Conservation (phyloP, 2,113 vertebrate genomes). For the Sclerurus mexicanus region DNA sequence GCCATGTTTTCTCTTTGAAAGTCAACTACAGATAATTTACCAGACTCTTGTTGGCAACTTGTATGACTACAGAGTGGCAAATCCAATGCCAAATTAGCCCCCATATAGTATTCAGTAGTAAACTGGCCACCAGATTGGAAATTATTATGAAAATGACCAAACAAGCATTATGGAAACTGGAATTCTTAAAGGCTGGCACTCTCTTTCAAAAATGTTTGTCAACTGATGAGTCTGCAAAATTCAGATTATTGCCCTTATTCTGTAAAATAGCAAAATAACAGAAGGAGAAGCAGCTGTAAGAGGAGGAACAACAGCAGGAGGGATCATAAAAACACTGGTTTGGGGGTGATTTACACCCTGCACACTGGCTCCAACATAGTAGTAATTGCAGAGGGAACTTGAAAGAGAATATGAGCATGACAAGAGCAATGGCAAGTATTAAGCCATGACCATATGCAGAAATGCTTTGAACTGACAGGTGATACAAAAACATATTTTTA, state of each 20-base stretch:
- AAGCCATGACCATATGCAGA: background rate
- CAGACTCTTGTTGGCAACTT: background rate
- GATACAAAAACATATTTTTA: background rate
- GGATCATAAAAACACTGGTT: slow-evolving; percentile 45
- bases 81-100: background rate
- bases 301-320: slow-evolving; percentile 38
- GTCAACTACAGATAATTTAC: background rate
- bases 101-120: background rate
- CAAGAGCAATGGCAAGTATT: background rate
- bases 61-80: background rate
- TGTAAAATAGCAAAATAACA: slow-evolving; percentile 28
- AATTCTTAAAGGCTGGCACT: background rate
- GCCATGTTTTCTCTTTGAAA: background rate
- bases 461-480: slow-evolving; percentile 16
- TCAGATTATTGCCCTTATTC: slow-evolving; percentile 27
- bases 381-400: background rate
- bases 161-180: background rate
- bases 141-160: background rate
- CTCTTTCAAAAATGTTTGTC: slow-evolving; percentile 15
- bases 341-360: slow-evolving; percentile 40
- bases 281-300: slow-evolving; percentile 58
- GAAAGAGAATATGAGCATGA: background rate
- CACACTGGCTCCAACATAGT: background rate
- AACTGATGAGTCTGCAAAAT: slow-evolving; percentile 23
- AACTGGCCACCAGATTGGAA: background rate